Conservation (phyloP, 2,113 vertebrate genomes). For the Lepus europaeus region DNA sequence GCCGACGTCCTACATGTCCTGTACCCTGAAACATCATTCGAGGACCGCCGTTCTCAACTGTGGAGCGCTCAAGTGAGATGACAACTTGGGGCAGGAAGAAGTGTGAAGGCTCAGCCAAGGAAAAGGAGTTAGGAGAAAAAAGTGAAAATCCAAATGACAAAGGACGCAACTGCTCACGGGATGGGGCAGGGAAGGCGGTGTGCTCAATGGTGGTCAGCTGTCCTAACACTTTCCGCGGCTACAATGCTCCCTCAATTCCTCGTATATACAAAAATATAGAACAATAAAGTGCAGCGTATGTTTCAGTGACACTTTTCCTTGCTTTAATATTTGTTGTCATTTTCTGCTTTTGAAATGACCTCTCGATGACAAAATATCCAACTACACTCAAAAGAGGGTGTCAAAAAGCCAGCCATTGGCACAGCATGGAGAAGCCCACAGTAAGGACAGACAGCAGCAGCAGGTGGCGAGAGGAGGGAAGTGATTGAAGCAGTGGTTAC, state of each 20-base stretch:
- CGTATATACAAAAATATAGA: constrained; percentile 86
- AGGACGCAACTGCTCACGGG: not conserved
- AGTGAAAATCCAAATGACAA: not conserved
- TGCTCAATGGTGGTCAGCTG: not conserved
- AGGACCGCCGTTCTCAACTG: not conserved
- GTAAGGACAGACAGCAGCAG: constrained; percentile 48
- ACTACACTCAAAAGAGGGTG: constrained; percentile 84
- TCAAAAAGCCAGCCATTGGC: constrained; percentile 87
- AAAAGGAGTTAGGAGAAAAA: not conserved
- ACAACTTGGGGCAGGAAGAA: not conserved
- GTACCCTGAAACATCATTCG: not conserved
- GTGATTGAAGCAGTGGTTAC: constrained; percentile 84
- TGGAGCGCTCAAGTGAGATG: not conserved
- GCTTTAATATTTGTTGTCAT: constrained; percentile 84
- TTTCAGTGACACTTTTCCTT: constrained; percentile 86
- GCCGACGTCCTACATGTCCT: not conserved
- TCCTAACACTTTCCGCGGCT: constrained; percentile 61
- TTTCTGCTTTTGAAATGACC: constrained; percentile 80
- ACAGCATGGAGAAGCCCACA: constrained; percentile 85
- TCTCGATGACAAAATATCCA: constrained; percentile 85
- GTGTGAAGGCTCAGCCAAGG: not conserved
- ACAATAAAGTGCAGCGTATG: constrained; percentile 87
- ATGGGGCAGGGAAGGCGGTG: not conserved
- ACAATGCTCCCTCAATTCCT: constrained; percentile 74
- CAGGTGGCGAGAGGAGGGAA: constrained; percentile 57